Evolutionary conservation across 2,888 invertebrate species (phyloP).

Genomic region (Portevinia maculata): DNA sequence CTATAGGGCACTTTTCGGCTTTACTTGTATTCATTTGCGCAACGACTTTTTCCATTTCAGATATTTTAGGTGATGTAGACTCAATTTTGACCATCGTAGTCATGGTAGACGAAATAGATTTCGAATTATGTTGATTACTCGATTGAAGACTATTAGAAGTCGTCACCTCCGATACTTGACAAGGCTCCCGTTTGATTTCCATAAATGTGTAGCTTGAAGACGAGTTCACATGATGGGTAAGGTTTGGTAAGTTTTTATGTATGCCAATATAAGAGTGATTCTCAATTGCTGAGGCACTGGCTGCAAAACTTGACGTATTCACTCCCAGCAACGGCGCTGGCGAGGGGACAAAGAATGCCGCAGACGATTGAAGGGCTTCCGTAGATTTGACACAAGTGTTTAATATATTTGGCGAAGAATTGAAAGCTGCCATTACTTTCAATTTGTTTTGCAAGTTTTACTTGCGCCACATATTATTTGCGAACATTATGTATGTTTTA

Average conservation of each 20-base stretch:
- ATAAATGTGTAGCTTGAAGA: conserved; percentile 79
- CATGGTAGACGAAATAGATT: conserved; percentile 80
- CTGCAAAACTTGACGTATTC: conserved; percentile 47
- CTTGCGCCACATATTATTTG: background rate
- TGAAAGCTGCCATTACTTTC: conserved; percentile 49
- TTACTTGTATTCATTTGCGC: conserved; percentile 77
- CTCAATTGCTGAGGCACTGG: conserved; percentile 63
- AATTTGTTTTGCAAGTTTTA: conserved; percentile 1
- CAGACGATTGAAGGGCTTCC: conserved; percentile 59
- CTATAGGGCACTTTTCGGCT: conserved; percentile 1
- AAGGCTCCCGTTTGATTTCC: conserved; percentile 82
- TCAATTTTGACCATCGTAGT: conserved; percentile 82
- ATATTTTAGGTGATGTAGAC: conserved; percentile 81
- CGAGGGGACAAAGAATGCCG: conserved; percentile 76
- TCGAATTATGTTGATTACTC: conserved; percentile 77
- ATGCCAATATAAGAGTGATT: conserved; percentile 54
- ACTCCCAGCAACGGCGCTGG: conserved; percentile 18
- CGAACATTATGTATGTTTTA: background rate
- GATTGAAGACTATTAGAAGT: conserved; percentile 81
- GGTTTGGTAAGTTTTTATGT: conserved; percentile 52
- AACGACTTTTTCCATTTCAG: conserved; percentile 79
- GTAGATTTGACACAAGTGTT: conserved; percentile 7
- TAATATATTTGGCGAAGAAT: conserved; percentile 27
- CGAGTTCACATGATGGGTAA: conserved; percentile 78
- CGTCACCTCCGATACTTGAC: conserved; percentile 82